Evolutionary conservation across 2,888 invertebrate species (phyloP).

Genomic region (Heteropelma amictum): DNA sequence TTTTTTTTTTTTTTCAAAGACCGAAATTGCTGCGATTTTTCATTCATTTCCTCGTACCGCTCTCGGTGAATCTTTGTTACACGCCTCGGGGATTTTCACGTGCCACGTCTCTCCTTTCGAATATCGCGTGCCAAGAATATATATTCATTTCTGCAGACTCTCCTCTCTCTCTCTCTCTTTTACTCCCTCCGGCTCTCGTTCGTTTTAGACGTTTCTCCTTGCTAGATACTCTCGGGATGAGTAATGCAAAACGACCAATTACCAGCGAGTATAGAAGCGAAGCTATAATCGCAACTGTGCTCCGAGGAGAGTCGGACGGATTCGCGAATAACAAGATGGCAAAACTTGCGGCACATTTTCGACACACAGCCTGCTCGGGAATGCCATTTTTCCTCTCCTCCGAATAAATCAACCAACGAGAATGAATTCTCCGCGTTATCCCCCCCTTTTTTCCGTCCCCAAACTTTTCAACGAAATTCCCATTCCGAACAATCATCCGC

Average conservation of each 20-base stretch:
- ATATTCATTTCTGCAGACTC: constrained; percentile 34
- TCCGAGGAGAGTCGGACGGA: constrained; percentile 25
- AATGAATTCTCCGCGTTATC: no score
- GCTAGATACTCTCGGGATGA: constrained; percentile 49
- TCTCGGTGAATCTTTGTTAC: constrained; percentile 48
- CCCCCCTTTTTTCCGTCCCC: neutral
- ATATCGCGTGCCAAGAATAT: constrained; percentile 53
- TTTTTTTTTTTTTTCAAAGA: constrained; percentile 23
- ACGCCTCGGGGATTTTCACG: constrained; percentile 51
- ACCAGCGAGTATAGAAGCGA: constrained; percentile 42
- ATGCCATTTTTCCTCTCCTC: no score
- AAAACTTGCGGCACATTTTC: constrained; percentile 23
- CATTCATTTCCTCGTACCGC: no score
- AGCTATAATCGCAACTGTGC: constrained; percentile 56
- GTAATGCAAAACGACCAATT: constrained; percentile 61
- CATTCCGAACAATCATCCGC: no score
- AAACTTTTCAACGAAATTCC: no score
- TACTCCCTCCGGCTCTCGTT: constrained; percentile 6
- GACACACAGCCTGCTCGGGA: no score
- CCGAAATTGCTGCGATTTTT: no score
- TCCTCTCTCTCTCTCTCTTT: neutral
- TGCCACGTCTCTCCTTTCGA: constrained; percentile 31
- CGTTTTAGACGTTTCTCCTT: constrained; percentile 26
- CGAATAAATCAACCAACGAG: no score
- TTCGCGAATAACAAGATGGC: constrained; percentile 17